These are phyloP conservation scores for Dorcus parallelipipedus DNA, from an alignment of 2,888 invertebrate genomes.

Conservation along the genomic window DNA sequence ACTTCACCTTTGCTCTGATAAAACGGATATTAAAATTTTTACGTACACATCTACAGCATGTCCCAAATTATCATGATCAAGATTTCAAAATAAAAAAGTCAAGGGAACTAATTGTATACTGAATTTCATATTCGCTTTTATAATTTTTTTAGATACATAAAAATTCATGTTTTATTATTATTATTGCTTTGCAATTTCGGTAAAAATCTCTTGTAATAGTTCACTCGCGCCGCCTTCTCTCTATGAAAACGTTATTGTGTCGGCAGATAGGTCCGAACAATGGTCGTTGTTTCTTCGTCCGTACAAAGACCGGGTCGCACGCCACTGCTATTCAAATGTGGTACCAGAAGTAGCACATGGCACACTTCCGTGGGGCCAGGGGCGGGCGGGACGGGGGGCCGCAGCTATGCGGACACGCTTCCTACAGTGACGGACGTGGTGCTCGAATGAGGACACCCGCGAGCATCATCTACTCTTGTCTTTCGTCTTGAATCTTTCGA, in stretches of 20 bases:
- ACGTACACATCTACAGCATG: no score
- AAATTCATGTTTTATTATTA: no score
- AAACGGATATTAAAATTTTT: no score
- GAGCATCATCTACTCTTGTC: constrained; percentile 23
- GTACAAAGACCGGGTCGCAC: constrained; percentile 22
- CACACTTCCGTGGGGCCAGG: constrained; percentile 37
- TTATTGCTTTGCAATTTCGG: no score
- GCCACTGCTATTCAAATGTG: constrained; percentile 37
- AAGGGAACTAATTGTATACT: no score
- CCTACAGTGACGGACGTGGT: constrained; percentile 46
- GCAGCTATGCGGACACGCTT: constrained; percentile 46
- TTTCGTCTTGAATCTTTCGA: not conserved
- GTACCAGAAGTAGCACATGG: constrained; percentile 42
- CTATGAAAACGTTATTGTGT: not conserved
- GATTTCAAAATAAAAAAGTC: no score
- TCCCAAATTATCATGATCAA: no score
- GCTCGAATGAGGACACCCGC: constrained; percentile 43
- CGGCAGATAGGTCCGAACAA: not conserved
- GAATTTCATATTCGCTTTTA: no score
- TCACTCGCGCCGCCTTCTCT: not conserved
- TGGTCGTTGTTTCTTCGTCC: not conserved
- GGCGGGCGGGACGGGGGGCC: constrained; percentile 26
- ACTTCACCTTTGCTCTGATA: no score
- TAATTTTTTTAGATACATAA: no score
- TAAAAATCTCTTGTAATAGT: not conserved